Percentiles rank a stretch among this genome's conserved stretches.
phyloP scores from a whole-genome alignment of 2,797 vertebrate genomes.

The Xenopus petersii region DNA sequence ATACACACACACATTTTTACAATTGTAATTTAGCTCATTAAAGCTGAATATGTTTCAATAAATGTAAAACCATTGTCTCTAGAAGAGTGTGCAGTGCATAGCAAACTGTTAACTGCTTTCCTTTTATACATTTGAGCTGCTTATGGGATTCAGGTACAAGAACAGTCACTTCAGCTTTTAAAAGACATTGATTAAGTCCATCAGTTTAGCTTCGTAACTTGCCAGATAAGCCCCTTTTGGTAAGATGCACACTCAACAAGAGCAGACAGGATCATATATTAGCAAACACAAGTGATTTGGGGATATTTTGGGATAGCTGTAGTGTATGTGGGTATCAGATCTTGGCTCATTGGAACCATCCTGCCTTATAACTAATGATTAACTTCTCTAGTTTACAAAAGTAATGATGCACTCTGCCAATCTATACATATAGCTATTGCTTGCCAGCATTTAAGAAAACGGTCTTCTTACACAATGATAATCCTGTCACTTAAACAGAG shows the following conservation, averaged over 20 bases:
- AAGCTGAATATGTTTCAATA: constrained; percentile 20
- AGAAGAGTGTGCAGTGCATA: constrained; percentile 13
- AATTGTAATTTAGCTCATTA: too few species aligned
- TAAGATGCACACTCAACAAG: constrained; percentile 18
- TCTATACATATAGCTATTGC: constrained; percentile 6
- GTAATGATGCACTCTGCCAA: not conserved
- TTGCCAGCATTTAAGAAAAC: constrained; percentile 13
- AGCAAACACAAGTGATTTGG: constrained; percentile 45
- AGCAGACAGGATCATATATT: constrained; percentile 22
- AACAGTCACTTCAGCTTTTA: not conserved
- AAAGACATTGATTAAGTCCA: not conserved
- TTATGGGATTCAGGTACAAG: not conserved
- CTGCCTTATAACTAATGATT: not conserved
- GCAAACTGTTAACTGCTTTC: constrained; percentile 1
- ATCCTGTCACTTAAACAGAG: constrained; percentile 68
- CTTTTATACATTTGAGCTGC: not conserved
- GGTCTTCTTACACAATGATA: constrained; percentile 20
- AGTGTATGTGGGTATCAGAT: not conserved
- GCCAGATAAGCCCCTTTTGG: not conserved
- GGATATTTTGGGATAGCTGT: constrained; percentile 26
- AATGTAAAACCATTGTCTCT: constrained; percentile 19
- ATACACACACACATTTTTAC: too few species aligned
- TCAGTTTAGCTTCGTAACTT: not conserved
- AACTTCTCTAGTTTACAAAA: not conserved
- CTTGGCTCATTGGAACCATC: not conserved